Base-by-base conservation (phyloP, 2,113 vertebrate species). In the Amblyornis subalaris region DNA sequence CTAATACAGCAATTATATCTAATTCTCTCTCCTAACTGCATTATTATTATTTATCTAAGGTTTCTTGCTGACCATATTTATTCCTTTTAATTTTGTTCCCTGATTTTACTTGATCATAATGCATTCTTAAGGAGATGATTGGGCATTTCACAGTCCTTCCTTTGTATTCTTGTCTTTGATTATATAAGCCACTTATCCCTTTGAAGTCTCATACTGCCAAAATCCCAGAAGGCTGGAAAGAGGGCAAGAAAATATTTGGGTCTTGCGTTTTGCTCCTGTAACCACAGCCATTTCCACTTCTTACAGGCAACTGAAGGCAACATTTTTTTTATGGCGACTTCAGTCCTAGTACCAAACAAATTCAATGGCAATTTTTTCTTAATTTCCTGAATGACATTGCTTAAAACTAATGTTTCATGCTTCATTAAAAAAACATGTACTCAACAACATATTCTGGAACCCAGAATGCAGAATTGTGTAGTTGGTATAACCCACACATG, bases 31-130 rank as follows among this genome's bases (percentile, higher is more conserved):
- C 55, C 28, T 82, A 85, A 69, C 29, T 55, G 48, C 57, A 87
- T 92, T 85, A 91, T 88, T 94, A 75, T 89, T 94, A 93, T 91
- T 95, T 95, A 94, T 85, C 81, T 91, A 94, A 85, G 29, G 48
- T 89, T 95, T 87, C 93, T 89, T 76, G 44, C 60, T 72, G 28
- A 29, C 28, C 2, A 0, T 74, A 92, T 95, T 92, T 86, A 87
- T 93, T 92, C 36, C 57, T 65, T 67, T 87, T 81, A 88, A 82
- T 90, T 93, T 94, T 64, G 8, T 50, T 83, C n/a, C 53, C 61
- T 83, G 67, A 55, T 53, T 72, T 96, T 4, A 2, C 24, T 96
- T 93, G 60, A 82, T 77, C 26, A 44, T 51, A 82, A 54, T 35
- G 9, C 42, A 54, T 86, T 92, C 58, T 81, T 90, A 82, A 89